Percentiles rank a stretch among this genome's conserved stretches.
Conservation (phyloP, 2,113 vertebrate genomes). For the Antennarius striatus region DNA sequence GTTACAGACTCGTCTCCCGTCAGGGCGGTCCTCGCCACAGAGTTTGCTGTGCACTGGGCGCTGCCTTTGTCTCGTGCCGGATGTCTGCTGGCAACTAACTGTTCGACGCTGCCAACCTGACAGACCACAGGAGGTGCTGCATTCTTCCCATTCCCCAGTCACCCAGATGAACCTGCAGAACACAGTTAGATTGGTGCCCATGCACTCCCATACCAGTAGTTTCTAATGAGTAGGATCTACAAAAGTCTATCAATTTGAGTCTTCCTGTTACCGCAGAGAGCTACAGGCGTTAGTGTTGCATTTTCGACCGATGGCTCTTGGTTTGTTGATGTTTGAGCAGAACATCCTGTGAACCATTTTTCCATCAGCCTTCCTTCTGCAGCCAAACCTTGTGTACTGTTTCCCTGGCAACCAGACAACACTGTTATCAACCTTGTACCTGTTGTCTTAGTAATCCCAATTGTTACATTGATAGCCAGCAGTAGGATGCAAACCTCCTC, state of each 20-base stretch:
- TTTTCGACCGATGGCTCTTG: constrained; percentile 87
- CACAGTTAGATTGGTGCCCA: too few species aligned
- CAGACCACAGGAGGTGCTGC: constrained; percentile 91
- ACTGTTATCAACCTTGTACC: background rate
- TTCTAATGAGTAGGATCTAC: background rate
- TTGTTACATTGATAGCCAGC: background rate
- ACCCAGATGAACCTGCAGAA: constrained; percentile 83
- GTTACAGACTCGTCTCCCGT: constrained; percentile 87
- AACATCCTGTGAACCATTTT: constrained; percentile 92
- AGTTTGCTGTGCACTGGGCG: constrained; percentile 89
- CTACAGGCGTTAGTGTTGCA: constrained; percentile 92
- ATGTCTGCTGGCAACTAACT: constrained; percentile 86
- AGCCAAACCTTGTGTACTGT: constrained; percentile 95
- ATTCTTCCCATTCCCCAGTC: constrained; percentile 89
- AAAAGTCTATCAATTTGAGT: too few species aligned
- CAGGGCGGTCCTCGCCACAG: constrained; percentile 85
- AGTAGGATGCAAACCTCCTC: constrained; percentile 85
- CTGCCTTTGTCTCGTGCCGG: constrained; percentile 82
- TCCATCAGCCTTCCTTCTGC: constrained; percentile 89
- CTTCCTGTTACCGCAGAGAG: constrained; percentile 79
- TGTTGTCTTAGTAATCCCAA: background rate
- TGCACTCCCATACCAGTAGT: too few species aligned
- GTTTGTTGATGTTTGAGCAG: constrained; percentile 87
- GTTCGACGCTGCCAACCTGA: constrained; percentile 85
- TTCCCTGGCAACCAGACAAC: constrained; percentile 75